phyloP scores from a whole-genome alignment of 1,140 invertebrate species.

The Monomorium pharaonis region DNA sequence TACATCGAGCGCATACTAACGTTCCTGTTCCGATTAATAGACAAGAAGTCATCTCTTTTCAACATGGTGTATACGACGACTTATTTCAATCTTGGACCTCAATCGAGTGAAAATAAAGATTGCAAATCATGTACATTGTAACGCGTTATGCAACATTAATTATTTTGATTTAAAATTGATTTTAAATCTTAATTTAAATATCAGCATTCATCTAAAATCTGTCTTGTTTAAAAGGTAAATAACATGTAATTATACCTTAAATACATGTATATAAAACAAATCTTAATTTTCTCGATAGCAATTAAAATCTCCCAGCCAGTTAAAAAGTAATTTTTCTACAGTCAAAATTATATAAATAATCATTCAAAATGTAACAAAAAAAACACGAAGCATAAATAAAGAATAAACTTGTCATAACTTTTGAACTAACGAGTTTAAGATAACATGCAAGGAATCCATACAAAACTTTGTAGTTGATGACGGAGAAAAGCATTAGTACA shows the following conservation, averaged over 20 bases:
- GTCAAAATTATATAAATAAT: not conserved
- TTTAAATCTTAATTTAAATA: constrained; percentile 4
- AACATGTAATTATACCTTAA: constrained; percentile 11
- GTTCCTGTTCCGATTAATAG: constrained; percentile 40
- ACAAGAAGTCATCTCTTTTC: constrained; percentile 41
- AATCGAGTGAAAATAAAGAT: constrained; percentile 27
- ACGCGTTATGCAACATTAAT: not conserved
- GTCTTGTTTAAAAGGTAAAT: not conserved
- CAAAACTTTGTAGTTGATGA: not conserved
- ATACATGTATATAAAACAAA: no score
- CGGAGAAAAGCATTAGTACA: not conserved
- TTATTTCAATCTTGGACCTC: constrained; percentile 22
- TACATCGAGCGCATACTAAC: constrained; percentile 15
- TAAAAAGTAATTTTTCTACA: not conserved
- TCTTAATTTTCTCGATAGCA: no score
- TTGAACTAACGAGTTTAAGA: no score
- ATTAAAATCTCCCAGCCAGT: no score
- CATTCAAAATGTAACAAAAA: not conserved
- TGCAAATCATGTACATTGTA: not conserved
- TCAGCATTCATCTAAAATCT: not conserved
- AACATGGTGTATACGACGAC: not conserved
- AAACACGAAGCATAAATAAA: not conserved
- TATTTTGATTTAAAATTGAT: not conserved
- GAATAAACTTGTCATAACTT: not conserved
- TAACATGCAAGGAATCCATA: no score